phyloP scores from a whole-genome alignment of 2,113 vertebrate species.

The Solea solea region DNA sequence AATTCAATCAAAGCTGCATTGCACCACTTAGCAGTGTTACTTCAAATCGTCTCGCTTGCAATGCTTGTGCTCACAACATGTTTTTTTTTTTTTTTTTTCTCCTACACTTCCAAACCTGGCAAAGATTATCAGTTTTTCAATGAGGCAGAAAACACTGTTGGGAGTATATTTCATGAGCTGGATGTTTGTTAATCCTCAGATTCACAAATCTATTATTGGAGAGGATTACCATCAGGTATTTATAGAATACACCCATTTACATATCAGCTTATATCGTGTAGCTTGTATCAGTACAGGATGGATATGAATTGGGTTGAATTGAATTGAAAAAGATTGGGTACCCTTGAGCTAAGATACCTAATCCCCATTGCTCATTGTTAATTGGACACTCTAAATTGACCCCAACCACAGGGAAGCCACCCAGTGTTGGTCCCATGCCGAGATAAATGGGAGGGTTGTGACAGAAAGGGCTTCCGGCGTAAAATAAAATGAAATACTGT shows the following conservation, averaged over 20 bases:
- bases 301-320: background rate
- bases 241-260: background rate
- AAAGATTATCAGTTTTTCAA: background rate
- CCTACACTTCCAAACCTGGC: background rate
- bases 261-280: too few species aligned
- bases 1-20: slow-evolving; percentile 75
- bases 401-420: too few species aligned
- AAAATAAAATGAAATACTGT: background rate
- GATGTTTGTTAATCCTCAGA: background rate
- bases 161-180: background rate
- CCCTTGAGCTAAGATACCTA: too few species aligned
- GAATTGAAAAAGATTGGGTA: too few species aligned
- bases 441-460: too few species aligned
- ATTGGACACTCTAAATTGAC: too few species aligned
- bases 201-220: background rate
- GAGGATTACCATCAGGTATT: background rate
- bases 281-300: background rate
- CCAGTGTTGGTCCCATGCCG: too few species aligned
- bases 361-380: too few species aligned
- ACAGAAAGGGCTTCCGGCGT: too few species aligned
- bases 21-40: slow-evolving; percentile 66
- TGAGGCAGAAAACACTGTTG: background rate
- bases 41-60: slow-evolving; percentile 4
- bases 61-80: slow-evolving; percentile 3
- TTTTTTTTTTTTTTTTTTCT: background rate